Percentiles rank a stretch among this genome's conserved stretches.
phyloP scores from a whole-genome alignment of 2,888 invertebrate genomes.

The Tetropium fuscum region DNA sequence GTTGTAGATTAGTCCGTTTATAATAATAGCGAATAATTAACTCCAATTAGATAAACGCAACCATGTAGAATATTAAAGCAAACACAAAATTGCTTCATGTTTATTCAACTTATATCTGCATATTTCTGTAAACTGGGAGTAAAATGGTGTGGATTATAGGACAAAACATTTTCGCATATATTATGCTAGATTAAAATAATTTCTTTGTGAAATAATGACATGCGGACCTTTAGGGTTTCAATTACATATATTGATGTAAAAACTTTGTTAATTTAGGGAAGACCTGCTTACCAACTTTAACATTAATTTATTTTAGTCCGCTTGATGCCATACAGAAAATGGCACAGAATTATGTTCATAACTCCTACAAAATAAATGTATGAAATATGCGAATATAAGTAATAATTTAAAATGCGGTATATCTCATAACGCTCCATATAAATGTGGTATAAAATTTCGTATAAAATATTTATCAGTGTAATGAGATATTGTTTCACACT shows the following conservation, averaged over 20 bases:
- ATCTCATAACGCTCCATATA: too few relatives aligned
- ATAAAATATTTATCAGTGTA: too few relatives aligned
- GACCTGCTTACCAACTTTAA: not conserved
- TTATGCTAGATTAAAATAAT: constrained; percentile 8
- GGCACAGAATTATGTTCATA: too few relatives aligned
- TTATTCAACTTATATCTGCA: constrained; percentile 13
- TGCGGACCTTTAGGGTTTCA: not conserved
- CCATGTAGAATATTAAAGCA: not conserved
- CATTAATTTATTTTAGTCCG: not conserved
- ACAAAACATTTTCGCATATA: constrained; percentile 12
- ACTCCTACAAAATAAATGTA: too few relatives aligned
- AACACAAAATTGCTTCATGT: not conserved
- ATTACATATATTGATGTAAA: not conserved
- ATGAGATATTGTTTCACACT: too few relatives aligned
- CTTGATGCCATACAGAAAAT: too few relatives aligned
- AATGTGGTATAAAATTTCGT: too few relatives aligned
- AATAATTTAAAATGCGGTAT: too few relatives aligned
- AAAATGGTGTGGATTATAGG: not conserved
- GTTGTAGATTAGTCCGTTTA: too few relatives aligned
- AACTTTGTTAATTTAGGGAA: not conserved
- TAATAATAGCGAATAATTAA: too few relatives aligned
- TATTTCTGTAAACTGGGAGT: constrained; percentile 1
- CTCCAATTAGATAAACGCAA: too few relatives aligned
- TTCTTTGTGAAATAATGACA: constrained; percentile 10
- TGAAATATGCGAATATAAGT: too few relatives aligned